Base-by-base conservation (phyloP, 2,797 vertebrate species). In the Brachyrhaphis roseni region DNA sequence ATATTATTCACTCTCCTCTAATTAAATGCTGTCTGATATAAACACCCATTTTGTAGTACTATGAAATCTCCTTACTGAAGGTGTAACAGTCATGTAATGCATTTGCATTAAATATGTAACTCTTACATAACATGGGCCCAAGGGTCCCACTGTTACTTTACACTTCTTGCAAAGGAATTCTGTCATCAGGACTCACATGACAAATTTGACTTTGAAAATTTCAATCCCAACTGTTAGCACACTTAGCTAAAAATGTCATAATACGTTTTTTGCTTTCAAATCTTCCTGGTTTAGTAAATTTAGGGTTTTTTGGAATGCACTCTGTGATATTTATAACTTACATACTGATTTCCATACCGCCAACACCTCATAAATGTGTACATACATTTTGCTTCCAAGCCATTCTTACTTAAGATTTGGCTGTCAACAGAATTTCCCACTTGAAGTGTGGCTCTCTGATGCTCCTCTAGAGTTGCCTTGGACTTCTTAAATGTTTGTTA, bases 21-120 rank as follows among this genome's bases (percentile, higher is more conserved):
- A 95, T 95, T 94, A 93, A 88, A 84, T 82, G 66, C 74, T 83
- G 73, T 87, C 87, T 84, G 82, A 87, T 85, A 87, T 12, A 51
- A 87, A 87, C 83, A 84, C 75, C 78, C 81, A 15, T 79, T 86
- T 88, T 81, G 68, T 85, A 75, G 28, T 34, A 70, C 62, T 84
- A 62, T 47, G 62, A 51, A 10, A 82, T 72, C 77, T 83, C 85
- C 79, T 82, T 64, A 49, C 84, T 78, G 76, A 84, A 78, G 31
- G n/a, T 83, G 74, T 71, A 84, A 57, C 82, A 85, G 82, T 78
- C 62, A 72, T 88, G 88, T 81, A 77, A 81, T 76, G 83, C 75
- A 76, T 83, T 90, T 83, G 85, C 78, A 89, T 92, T 90, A 90
- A 87, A 92, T 84, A 82, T 39, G 20, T 84, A 82, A 88, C 79